phyloP scores from a whole-genome alignment of 1,140 invertebrate species.

The Solen grandis region DNA sequence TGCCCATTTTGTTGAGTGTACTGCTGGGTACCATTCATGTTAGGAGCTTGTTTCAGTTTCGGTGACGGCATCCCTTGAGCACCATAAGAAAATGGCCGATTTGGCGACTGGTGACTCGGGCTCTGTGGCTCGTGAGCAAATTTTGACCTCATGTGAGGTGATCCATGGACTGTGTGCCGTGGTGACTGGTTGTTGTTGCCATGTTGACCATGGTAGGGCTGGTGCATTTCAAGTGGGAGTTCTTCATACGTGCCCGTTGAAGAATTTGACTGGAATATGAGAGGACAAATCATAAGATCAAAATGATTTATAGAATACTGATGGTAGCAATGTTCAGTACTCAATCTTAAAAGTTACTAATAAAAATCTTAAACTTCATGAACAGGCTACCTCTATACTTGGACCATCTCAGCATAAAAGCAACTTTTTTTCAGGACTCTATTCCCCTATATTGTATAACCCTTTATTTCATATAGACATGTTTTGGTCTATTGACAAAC shows the following conservation, averaged over 20 bases:
- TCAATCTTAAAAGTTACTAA: no score
- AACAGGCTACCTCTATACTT: no score
- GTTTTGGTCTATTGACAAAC: no score
- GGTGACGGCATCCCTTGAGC: background rate
- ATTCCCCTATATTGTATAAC: no score
- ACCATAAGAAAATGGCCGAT: constrained; percentile 47
- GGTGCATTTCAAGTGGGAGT: background rate
- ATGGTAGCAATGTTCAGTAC: no score
- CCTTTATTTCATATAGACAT: no score
- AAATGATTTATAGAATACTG: no score
- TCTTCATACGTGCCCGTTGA: background rate
- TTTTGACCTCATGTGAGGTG: constrained; percentile 18
- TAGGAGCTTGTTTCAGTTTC: background rate
- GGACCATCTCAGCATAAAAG: no score
- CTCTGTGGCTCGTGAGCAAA: constrained; percentile 23
- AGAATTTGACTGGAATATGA: background rate
- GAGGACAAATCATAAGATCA: no score
- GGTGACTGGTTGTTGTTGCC: constrained; percentile 20
- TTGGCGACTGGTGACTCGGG: background rate
- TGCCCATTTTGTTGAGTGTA: constrained; percentile 28
- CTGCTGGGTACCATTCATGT: constrained; percentile 11
- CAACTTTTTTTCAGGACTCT: no score
- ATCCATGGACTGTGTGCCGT: constrained; percentile 24
- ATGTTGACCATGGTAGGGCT: background rate
- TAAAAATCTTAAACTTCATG: no score